Evolutionary conservation across 1,140 invertebrate species (phyloP).

Genomic region (Cherax destructor): DNA sequence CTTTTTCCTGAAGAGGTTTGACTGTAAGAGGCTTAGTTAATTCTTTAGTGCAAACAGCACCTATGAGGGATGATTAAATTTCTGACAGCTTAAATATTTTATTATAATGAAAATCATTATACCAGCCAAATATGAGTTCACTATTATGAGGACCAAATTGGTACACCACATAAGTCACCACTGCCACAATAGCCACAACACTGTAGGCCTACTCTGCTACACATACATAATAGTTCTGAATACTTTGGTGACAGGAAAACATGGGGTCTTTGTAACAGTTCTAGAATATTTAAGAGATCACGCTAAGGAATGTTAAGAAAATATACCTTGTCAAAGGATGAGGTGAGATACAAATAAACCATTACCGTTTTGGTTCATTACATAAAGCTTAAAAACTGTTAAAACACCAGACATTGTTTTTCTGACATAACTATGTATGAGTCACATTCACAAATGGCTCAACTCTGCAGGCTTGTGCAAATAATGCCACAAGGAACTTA

Average conservation of each 20-base stretch:
- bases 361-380: neutral
- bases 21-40: constrained; percentile 7
- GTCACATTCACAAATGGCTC: neutral
- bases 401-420: neutral
- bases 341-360: neutral
- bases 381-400: neutral
- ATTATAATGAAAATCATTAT: neutral
- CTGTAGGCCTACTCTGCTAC: neutral
- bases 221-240: neutral
- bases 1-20: neutral
- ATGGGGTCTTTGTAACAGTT: constrained; percentile 1
- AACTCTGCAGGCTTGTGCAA: constrained; percentile 2
- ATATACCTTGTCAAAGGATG: constrained; percentile 15
- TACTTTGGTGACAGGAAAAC: neutral
- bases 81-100: neutral
- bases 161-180: constrained; percentile 19
- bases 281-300: constrained; percentile 15
- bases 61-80: neutral
- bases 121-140: neutral
- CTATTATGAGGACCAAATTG: neutral
- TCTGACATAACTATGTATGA: constrained; percentile 1
- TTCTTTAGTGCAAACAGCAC: neutral
- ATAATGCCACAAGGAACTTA: neutral
- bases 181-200: constrained; percentile 2
- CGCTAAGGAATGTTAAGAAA: constrained; percentile 10